A percentile compares a stretch with the other conserved stretches of the same genome.
phyloP scores from a whole-genome alignment of 2,797 vertebrate genomes.

The Oreochromis grahami region DNA sequence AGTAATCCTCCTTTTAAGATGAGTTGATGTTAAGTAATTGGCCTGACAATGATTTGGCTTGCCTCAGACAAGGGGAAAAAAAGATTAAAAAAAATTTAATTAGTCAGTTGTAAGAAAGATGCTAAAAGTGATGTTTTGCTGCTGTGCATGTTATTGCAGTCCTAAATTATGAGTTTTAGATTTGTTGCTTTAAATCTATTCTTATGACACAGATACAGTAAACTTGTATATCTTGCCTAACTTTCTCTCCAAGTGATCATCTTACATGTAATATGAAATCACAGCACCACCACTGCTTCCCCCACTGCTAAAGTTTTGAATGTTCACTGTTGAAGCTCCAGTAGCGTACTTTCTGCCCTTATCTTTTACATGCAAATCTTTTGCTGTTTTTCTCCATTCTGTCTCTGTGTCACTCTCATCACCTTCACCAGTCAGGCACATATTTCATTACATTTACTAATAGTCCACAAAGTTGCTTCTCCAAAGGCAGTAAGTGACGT shows the following conservation, averaged over 20 bases:
- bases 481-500: background rate
- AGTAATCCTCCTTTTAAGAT: no score
- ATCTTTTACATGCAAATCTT: background rate
- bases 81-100: no score
- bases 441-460: background rate
- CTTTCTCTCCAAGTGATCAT: background rate
- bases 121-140: background rate
- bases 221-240: background rate
- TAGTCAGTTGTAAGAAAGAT: background rate
- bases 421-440: rapidly evolving
- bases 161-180: background rate
- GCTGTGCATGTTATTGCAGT: background rate
- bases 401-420: background rate
- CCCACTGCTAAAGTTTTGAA: background rate
- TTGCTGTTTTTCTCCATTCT: background rate
- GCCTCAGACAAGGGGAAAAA: no score
- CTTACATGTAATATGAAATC: background rate
- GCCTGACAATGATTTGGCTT: no score
- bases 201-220: background rate
- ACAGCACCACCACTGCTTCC: background rate
- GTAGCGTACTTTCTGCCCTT: background rate
- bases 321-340: background rate
- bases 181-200: background rate
- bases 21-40: no score
- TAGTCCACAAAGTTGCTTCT: background rate